These are phyloP conservation scores for Melieria omissa DNA, from an alignment of 2,888 invertebrate species.

Conservation along the genomic window DNA sequence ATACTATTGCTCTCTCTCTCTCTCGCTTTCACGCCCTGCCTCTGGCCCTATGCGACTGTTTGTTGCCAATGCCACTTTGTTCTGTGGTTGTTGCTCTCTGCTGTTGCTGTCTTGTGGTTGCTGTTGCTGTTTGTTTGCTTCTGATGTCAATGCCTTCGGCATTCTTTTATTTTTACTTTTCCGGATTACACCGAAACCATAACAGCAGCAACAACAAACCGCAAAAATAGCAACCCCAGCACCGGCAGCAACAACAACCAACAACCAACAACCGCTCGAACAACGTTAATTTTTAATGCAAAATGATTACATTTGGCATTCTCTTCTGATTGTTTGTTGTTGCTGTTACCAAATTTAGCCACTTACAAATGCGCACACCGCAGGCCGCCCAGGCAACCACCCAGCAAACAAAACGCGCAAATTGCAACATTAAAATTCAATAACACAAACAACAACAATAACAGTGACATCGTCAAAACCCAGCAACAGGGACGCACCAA, in stretches of 20 bases:
- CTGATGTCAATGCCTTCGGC: slow-evolving; percentile 25
- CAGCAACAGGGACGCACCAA: neutral
- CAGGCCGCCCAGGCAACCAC: neutral
- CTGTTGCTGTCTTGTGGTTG: slow-evolving; percentile 19
- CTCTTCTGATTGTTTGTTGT: slow-evolving; percentile 17
- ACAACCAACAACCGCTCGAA: neutral
- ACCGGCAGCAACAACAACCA: neutral
- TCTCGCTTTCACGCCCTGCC: too few species aligned
- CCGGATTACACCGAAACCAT: neutral
- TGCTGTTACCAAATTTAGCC: slow-evolving; percentile 40
- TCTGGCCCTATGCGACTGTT: too few species aligned
- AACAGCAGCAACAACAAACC: too few species aligned
- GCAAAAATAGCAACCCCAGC: too few species aligned
- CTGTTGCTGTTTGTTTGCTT: slow-evolving; percentile 14
- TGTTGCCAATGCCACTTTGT: neutral
- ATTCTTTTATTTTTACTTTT: neutral
- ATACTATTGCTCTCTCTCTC: too few species aligned
- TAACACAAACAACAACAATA: slow-evolving; percentile 16
- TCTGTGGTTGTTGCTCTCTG: neutral
- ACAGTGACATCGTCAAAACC: neutral
- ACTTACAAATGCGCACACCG: slow-evolving; percentile 23
- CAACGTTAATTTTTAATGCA: slow-evolving; percentile 37
- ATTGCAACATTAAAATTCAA: slow-evolving; percentile 19
- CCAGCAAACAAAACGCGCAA: slow-evolving; percentile 3
- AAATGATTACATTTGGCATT: slow-evolving; percentile 29